Evolutionary conservation across 2,797 vertebrate species (phyloP), one percentile per base, ranked within the genome.

Genomic region (Mareca penelope): DNA sequence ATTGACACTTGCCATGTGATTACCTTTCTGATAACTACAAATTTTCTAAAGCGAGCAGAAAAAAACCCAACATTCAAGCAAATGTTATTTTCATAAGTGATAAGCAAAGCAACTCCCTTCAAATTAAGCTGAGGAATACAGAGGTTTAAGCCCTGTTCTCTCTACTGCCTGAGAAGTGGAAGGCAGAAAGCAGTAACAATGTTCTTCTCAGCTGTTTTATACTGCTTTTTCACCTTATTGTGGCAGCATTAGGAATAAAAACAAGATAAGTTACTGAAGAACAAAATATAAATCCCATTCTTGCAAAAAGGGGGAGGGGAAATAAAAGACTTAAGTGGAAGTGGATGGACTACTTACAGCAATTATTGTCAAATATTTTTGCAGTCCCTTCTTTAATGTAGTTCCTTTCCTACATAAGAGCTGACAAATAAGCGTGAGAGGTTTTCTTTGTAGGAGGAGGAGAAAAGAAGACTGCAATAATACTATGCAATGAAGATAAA

Each of bases 311-410:
- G 64, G 16, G 50, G 70, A 92, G 57, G 3, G n/a, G n/a, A 31
- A 86, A 95, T 64, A 88, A 75, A 64, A 76, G 35, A 65, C 39
- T 3, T 10, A 57, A 82, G 59, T 86, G 73, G 87, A 94, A 94
- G 70, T 78, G 39, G 79, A 92, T 50, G 48, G 75, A 73, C 85
- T 94, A 91, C 91, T 95, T 90, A 88, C 2, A 91, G 63, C 61
- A 93, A 95, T 96, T 95, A 93, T 75, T 94, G 85, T 86, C 91
- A 88, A 90, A 73, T 83, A 88, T 94, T 96, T 94, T 35, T 91
- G 75, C 75, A 94, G 75, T 96, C 96, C 82, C 89, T 96, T 88
- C 93, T 81, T 91, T 92, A 90, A 87, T 72, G 81, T 85, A 88
- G 81, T 70, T 80, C 68, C 75, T 91, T 91, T 68, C 67, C 78